Conservation (phyloP, 1,140 invertebrate species). For the Hyles vespertilio region DNA sequence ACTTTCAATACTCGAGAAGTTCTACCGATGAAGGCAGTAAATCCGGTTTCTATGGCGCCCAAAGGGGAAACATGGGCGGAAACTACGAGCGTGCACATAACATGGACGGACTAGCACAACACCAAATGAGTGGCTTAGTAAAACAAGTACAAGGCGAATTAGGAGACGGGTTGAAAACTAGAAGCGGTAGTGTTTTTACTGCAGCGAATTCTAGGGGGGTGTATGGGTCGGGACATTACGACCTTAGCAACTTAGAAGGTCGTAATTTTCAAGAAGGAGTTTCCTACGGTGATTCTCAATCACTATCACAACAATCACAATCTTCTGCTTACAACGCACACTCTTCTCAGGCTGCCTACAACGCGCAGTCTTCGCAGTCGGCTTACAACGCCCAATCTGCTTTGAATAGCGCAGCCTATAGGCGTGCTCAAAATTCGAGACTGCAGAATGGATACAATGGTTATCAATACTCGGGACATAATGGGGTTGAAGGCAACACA, state of each 20-base stretch:
- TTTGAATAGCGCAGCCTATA: conserved; percentile 27
- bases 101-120: conserved; percentile 65
- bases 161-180: conserved; percentile 53
- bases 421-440: conserved; percentile 23
- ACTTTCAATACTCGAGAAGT: conserved; percentile 70
- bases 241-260: conserved; percentile 51
- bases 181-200: conserved; percentile 56
- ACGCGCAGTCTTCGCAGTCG: background rate
- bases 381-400: conserved; percentile 7
- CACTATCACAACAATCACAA: no score
- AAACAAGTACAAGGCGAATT: conserved; percentile 61
- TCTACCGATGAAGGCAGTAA: conserved; percentile 62
- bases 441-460: conserved; percentile 16
- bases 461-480: conserved; percentile 27
- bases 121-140: conserved; percentile 64
- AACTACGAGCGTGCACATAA: conserved; percentile 71
- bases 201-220: conserved; percentile 63
- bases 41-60: conserved; percentile 65
- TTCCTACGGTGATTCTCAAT: conserved; percentile 21
- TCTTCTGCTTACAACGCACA: conserved; percentile 2
- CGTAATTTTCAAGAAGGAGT: conserved; percentile 55
- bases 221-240: conserved; percentile 53
- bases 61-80: conserved; percentile 71
- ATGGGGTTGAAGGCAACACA: conserved; percentile 28
- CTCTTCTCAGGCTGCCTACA: conserved; percentile 13